Evolutionary conservation across 2,797 vertebrate species (phyloP), one percentile per base, ranked within the genome.

Genomic region (Salarias fasciatus): DNA sequence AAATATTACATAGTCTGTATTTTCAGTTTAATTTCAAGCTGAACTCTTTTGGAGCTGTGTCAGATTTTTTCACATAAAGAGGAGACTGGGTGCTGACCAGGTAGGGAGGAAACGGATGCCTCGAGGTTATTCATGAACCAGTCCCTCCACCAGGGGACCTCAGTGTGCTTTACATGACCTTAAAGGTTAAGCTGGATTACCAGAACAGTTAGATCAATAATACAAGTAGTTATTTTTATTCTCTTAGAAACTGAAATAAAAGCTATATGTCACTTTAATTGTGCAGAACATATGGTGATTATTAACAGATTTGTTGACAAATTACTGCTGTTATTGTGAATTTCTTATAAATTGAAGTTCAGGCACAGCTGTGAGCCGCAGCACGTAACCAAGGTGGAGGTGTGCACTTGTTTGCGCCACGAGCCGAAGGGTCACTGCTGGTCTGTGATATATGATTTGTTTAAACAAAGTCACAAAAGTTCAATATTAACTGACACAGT

Each of bases 141-240:
- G 11, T 60, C 30, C 2, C 11, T 40, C 52, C 42, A 64, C 43
- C 53, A 63, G 60, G 29, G 33, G 13, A 29, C 41, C 38, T 52
- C 0, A 1, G 14, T 24, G 33, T 47, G 2, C 46, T 8, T 13
- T 40, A 47, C 8, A 6, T 58, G 30, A 59, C 29, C 13, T 10
- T 64, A 18, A 68, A 64, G 11, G 43, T n/a, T 65, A 51, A 66
- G 40, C 59, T 58, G 9, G 12, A 59, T 36, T 24, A 24, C 18
- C n/a, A n/a, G n/a, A 24, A 3, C 2, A 14, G 38, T 38, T 4
- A 11, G 36, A 24, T 24, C 18, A 24, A 24, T 24, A 24, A 24
- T 2, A 24, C 8, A 14, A 5, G 3, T 24, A 7, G 11, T 6
- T 38, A 11, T 5, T 50, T n/a, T n/a, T 5, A 35, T 46, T 51